Base-by-base conservation (phyloP, 2,113 vertebrate species). In the Kryptolebias marmoratus region DNA sequence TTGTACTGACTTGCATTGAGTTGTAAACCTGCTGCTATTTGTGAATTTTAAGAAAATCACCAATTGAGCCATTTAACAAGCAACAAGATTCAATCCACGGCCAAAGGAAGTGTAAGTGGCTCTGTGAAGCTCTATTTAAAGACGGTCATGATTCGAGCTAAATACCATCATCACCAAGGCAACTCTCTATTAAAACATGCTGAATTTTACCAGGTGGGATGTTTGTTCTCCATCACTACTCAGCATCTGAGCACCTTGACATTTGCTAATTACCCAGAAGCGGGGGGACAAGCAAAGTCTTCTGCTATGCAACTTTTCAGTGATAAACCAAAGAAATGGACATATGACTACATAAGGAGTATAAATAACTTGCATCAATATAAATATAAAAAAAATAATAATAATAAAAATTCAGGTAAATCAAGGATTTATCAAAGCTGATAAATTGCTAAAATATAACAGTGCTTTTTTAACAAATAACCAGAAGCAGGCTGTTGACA, bases 121-220 rank as follows among this genome's bases (percentile, higher is more conserved):
- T 74, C 42, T 53, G 47, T 28, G 47, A 60, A 18, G 52, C 65
- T 48, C 28, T 16, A 45, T 60, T 39, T 47, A 58, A 56, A 64
- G 64, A 50, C 30, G 30, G 42, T 60, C 5, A 28, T 47, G 32
- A 31, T 77, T 64, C 5, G 6, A 63, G 47, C 47, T 60, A 22
- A 64, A 58, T 30, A 32, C 48, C 68, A 68, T 15, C 27, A 22
- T 79, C 61, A 28, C 75, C 67, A 77, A 64, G 54, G 75, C 53
- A 73, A 67, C 70, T 12, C 57, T 32, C 47, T 42, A 18, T 30
- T 14, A 28, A 11, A 62, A 64, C 63, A 32, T 54, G 45, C 57
- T 44, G 31, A 56, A 16, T 56, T 56, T n/a, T 42, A 50, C 27
- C 49, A 61, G 31, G 56, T 52, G 56, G 30, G 53, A 60, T 54